Evolutionary conservation across 2,113 vertebrate species (phyloP).

Genomic region (Oreochromis tanganicae): DNA sequence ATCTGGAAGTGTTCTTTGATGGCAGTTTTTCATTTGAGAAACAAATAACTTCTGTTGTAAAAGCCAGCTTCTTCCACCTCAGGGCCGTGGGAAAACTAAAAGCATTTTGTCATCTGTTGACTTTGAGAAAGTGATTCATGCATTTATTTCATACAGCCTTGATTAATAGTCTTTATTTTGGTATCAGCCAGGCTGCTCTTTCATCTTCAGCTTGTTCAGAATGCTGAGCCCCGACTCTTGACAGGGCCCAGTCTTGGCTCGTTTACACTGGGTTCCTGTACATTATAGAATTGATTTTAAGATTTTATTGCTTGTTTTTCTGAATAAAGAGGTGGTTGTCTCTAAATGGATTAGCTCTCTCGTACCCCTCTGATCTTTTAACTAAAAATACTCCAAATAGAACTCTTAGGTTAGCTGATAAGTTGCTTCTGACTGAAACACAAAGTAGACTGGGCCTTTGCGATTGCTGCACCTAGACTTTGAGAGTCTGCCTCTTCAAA

Average conservation of each 20-base stretch:
- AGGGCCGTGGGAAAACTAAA: background rate
- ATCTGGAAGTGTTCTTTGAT: too few species aligned
- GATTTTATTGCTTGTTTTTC: background rate
- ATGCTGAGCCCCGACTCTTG: fast-evolving
- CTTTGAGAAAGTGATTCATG: background rate
- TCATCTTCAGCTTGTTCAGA: background rate
- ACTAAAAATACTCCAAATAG: background rate
- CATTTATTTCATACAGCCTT: background rate
- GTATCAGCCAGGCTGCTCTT: background rate
- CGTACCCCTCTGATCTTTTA: fast-evolving
- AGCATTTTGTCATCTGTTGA: background rate
- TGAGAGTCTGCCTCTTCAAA: background rate
- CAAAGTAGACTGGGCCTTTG: background rate
- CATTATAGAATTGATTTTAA: background rate
- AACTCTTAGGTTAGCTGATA: background rate
- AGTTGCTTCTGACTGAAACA: background rate
- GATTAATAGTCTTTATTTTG: background rate
- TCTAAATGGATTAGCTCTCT: background rate
- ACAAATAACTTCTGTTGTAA: background rate
- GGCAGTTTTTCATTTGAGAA: background rate
- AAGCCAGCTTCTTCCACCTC: too few species aligned
- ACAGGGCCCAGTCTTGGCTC: background rate
- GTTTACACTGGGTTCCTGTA: background rate
- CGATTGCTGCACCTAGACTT: background rate
- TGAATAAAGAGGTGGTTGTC: background rate